Evolutionary conservation across 2,888 invertebrate genomes (phyloP).

Genomic region (Dorcus parallelipipedus): DNA sequence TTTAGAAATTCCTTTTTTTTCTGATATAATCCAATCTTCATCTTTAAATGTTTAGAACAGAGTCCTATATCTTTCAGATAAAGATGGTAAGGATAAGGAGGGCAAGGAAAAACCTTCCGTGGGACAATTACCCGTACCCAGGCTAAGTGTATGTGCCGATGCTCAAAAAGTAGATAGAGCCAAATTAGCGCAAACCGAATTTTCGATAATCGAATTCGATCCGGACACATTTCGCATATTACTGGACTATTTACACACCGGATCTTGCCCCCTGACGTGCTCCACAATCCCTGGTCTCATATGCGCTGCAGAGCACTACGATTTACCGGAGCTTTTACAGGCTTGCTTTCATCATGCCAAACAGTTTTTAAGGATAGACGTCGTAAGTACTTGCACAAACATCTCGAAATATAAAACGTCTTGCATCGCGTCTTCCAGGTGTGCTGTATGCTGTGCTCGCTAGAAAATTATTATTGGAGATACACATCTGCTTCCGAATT

Average conservation of each 20-base stretch:
- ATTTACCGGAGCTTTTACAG: slow-evolving; percentile 85
- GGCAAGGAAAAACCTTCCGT: slow-evolving; percentile 71
- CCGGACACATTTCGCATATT: slow-evolving; percentile 89
- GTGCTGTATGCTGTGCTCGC: slow-evolving; percentile 87
- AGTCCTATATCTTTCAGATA: slow-evolving; percentile 56
- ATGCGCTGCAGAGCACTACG: slow-evolving; percentile 93
- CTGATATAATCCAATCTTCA: no score
- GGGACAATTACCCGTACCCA: slow-evolving; percentile 75
- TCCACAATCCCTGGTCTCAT: slow-evolving; percentile 89
- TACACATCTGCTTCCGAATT: slow-evolving; percentile 91
- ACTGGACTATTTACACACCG: slow-evolving; percentile 88
- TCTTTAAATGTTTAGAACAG: not conserved
- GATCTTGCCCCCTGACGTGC: slow-evolving; percentile 88
- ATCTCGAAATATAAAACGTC: not conserved
- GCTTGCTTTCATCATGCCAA: slow-evolving; percentile 95
- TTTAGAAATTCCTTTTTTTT: no score
- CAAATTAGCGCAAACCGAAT: slow-evolving; percentile 91
- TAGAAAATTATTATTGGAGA: slow-evolving; percentile 94
- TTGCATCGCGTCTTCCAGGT: slow-evolving; percentile 52
- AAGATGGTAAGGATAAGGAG: slow-evolving; percentile 77
- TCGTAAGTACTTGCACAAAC: slow-evolving; percentile 55
- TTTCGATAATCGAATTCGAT: slow-evolving; percentile 93
- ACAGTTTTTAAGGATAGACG: slow-evolving; percentile 87
- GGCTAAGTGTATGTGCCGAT: slow-evolving; percentile 89
- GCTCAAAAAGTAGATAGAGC: slow-evolving; percentile 91